These are phyloP conservation scores for Mormyrus lacerda DNA, from an alignment of 2,113 vertebrate genomes.

Conservation along the genomic window DNA sequence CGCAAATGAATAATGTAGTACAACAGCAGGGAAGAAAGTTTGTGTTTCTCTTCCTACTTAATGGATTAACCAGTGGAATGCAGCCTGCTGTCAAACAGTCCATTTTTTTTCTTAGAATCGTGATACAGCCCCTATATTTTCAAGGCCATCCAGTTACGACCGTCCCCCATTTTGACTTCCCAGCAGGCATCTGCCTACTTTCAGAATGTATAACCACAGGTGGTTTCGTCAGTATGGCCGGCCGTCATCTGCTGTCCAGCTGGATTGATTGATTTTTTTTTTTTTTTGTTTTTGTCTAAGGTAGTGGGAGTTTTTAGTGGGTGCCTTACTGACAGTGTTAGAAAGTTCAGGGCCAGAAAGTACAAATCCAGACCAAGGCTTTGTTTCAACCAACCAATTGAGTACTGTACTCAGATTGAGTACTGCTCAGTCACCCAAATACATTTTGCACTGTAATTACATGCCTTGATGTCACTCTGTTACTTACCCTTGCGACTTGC, in stretches of 20 bases:
- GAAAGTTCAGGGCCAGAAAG: too few species aligned
- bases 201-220: not conserved
- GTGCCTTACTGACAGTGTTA: not conserved
- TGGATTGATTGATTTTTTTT: not conserved
- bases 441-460: too few species aligned
- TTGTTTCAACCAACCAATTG: too few species aligned
- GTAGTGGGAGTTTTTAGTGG: not conserved
- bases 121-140: not conserved
- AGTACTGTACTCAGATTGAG: too few species aligned
- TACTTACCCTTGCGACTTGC: too few species aligned
- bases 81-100: not conserved
- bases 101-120: not conserved
- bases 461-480: too few species aligned
- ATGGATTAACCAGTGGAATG: constrained; percentile 17
- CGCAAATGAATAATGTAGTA: not conserved
- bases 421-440: too few species aligned
- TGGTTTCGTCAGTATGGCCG: not conserved
- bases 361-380: too few species aligned
- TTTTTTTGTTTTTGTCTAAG: not conserved
- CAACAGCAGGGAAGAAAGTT: not conserved
- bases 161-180: not conserved
- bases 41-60: constrained; percentile 8
- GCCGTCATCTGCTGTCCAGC: not conserved
- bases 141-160: not conserved
- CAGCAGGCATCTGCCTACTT: not conserved